Percentiles rank a stretch among this genome's conserved stretches.
Conservation (phyloP, 2,797 vertebrate species). For the Pterois miles region DNA sequence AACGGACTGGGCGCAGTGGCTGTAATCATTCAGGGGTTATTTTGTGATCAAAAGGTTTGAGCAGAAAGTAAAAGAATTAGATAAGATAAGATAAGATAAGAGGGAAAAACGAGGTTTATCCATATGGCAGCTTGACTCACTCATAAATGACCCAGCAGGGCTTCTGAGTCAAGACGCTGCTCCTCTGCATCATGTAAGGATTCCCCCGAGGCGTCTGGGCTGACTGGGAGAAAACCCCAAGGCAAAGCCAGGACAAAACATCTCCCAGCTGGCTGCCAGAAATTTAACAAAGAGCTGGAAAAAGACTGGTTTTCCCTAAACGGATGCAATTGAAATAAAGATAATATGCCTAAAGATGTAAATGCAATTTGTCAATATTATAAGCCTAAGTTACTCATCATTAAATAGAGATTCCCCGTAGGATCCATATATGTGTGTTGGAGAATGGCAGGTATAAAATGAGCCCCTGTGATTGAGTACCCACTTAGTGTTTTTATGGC, state of each 20-base stretch:
- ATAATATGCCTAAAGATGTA: slow-evolving; percentile 33
- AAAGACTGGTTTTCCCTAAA: slow-evolving; percentile 18
- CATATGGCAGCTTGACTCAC: neutral
- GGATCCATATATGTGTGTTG: slow-evolving; percentile 24
- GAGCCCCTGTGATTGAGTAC: slow-evolving; percentile 21
- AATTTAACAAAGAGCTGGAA: slow-evolving; percentile 1
- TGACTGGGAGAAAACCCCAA: slow-evolving; percentile 10
- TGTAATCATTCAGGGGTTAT: neutral
- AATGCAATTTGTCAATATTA: slow-evolving; percentile 45
- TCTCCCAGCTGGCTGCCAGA: slow-evolving; percentile 20
- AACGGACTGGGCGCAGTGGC: neutral
- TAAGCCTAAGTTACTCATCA: slow-evolving; percentile 30
- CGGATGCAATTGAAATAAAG: slow-evolving; percentile 7
- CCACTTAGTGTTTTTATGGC: slow-evolving; percentile 41
- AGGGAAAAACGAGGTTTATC: neutral
- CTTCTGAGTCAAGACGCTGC: slow-evolving; percentile 19
- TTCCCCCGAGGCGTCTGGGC: slow-evolving; percentile 11
- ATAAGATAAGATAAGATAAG: neutral
- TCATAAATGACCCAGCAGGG: slow-evolving; percentile 28
- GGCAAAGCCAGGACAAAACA: slow-evolving; percentile 12
- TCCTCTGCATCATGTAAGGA: slow-evolving; percentile 24
- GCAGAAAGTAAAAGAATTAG: neutral
- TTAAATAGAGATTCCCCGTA: slow-evolving; percentile 16
- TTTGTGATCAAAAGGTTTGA: neutral
- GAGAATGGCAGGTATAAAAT: slow-evolving; percentile 42